Conservation (phyloP, 64 coral and sea anemone species). For the Montipora foliosa region DNA sequence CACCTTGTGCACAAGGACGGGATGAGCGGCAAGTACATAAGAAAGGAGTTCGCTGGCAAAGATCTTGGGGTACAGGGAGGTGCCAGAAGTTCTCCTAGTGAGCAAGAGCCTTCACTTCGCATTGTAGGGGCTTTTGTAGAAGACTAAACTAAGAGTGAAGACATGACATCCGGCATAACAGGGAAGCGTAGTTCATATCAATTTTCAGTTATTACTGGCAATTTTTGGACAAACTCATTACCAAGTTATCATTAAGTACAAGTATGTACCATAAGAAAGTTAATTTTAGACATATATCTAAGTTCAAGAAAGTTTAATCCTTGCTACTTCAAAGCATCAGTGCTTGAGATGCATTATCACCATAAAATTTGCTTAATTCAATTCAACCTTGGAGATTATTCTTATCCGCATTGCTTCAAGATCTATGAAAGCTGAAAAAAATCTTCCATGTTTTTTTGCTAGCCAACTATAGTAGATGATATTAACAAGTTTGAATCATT, state of each 20-base stretch:
- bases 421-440: background rate
- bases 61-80: background rate
- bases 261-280: background rate
- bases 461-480: constrained; percentile 14
- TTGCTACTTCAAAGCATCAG: constrained; percentile 15
- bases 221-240: constrained; percentile 9
- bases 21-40: constrained; percentile 20
- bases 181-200: constrained; percentile 9
- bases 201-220: background rate
- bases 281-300: background rate
- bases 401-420: background rate
- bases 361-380: background rate
- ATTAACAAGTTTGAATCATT: constrained; percentile 14
- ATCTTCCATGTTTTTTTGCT: constrained; percentile 1
- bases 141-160: constrained; percentile 30
- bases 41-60: constrained; percentile 5
- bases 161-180: constrained; percentile 11
- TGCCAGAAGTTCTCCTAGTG: constrained; percentile 10
- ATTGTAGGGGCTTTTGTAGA: background rate
- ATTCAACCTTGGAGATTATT: background rate
- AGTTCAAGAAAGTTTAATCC: constrained; percentile 7
- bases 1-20: constrained; percentile 43
- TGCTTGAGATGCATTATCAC: constrained; percentile 7
- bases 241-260: constrained; percentile 2
- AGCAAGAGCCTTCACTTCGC: constrained; percentile 36